Conservation (phyloP, 2,888 invertebrate genomes). For the Acronicta alni region DNA sequence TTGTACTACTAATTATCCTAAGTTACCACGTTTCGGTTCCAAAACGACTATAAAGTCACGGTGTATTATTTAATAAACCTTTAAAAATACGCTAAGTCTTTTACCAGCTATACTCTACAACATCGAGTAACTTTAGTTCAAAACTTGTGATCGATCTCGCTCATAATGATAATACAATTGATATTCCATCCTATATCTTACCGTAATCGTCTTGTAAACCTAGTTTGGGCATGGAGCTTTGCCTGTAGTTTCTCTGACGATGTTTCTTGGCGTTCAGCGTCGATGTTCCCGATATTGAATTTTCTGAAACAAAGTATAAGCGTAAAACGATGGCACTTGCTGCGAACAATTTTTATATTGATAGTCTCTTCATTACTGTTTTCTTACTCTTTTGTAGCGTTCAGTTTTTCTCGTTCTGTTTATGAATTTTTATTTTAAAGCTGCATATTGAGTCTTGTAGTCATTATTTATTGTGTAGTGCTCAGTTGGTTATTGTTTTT, state of each 20-base stretch:
- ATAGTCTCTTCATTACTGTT: not conserved
- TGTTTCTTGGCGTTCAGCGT: slow-evolving; percentile 85
- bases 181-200: slow-evolving; percentile 62
- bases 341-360: slow-evolving; percentile 22
- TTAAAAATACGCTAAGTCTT: no score
- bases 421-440: not conserved
- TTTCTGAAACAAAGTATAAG: slow-evolving; percentile 74
- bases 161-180: slow-evolving; percentile 39
- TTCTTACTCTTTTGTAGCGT: not conserved
- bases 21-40: no score
- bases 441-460: not conserved
- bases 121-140: slow-evolving; percentile 18
- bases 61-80: no score
- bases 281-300: slow-evolving; percentile 85
- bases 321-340: slow-evolving; percentile 23
- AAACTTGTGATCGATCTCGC: slow-evolving; percentile 36
- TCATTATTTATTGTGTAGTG: not conserved
- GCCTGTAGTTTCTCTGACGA: slow-evolving; percentile 83
- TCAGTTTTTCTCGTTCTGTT: slow-evolving; percentile 2
- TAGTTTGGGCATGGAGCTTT: slow-evolving; percentile 88
- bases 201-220: slow-evolving; percentile 85
- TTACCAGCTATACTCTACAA: no score
- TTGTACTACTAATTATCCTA: no score
- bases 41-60: no score
- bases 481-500: not conserved